A percentile compares a stretch with the other conserved stretches of the same genome.
These are phyloP conservation scores for Palloptera scutellata DNA, from an alignment of 2,888 invertebrate genomes.

Conservation along the genomic window DNA sequence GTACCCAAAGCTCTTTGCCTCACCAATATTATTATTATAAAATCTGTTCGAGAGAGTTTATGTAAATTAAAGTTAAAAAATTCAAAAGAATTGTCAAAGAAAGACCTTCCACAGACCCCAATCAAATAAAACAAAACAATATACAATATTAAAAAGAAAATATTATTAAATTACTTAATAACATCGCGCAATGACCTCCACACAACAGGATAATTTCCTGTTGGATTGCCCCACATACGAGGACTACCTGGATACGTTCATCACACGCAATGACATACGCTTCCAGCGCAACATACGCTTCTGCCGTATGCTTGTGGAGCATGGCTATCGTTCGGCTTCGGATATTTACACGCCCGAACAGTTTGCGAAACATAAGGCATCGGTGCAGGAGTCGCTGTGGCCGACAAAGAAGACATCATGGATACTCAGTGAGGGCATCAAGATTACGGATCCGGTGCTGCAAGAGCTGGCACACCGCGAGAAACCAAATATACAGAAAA, in stretches of 20 bases:
- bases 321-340: constrained; percentile 76
- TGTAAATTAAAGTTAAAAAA: too few relatives aligned
- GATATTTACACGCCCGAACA: constrained; percentile 72
- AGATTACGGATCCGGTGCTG: constrained; percentile 70
- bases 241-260: constrained; percentile 82
- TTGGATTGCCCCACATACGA: constrained; percentile 68
- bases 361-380: constrained; percentile 69
- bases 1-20: too few relatives aligned
- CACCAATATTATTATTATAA: too few relatives aligned
- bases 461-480: constrained; percentile 77
- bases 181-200: constrained; percentile 35
- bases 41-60: too few relatives aligned
- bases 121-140: too few relatives aligned
- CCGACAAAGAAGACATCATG: constrained; percentile 70
- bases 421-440: constrained; percentile 70
- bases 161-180: background rate
- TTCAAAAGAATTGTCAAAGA: too few relatives aligned
- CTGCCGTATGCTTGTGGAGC: constrained; percentile 76
- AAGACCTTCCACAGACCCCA: too few relatives aligned
- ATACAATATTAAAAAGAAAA: too few relatives aligned
- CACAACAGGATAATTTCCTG: constrained; percentile 46
- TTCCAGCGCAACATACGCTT: constrained; percentile 76
- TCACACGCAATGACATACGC: constrained; percentile 74
- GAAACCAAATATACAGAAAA: constrained; percentile 75
- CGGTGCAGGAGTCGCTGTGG: constrained; percentile 69